Evolutionary conservation across 2,888 invertebrate genomes (phyloP).

Genomic region (Pseudococcus viburni): DNA sequence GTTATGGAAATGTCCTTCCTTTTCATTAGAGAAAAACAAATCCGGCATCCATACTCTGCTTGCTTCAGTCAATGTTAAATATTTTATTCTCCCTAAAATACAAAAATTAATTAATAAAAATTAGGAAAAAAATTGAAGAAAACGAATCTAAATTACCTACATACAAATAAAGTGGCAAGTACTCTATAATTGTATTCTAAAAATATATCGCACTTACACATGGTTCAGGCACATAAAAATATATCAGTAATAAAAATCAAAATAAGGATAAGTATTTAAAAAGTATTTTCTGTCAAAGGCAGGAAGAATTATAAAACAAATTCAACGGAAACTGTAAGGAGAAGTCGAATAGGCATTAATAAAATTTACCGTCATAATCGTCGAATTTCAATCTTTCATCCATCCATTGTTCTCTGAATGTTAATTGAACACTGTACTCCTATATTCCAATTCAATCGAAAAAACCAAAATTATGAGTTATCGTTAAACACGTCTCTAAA

Average conservation of each 20-base stretch:
- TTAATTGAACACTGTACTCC: constrained; percentile 98
- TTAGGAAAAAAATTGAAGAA: neutral
- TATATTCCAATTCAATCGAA: constrained; percentile 73
- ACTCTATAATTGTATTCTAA: too few species aligned
- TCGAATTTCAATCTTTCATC: constrained; percentile 93
- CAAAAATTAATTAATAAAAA: neutral
- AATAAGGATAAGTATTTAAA: too few species aligned
- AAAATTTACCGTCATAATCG: constrained; percentile 82
- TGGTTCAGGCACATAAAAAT: too few species aligned
- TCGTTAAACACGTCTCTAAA: neutral
- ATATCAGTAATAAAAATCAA: too few species aligned
- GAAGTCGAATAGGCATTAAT: neutral
- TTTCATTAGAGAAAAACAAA: constrained; percentile 97
- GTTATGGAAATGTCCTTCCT: constrained; percentile 97
- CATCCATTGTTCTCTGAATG: constrained; percentile 97
- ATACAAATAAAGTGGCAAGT: neutral
- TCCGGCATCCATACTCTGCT: constrained; percentile 99
- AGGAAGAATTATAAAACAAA: neutral
- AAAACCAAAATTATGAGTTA: neutral
- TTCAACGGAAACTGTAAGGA: too few species aligned
- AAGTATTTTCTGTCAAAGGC: neutral
- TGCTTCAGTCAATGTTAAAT: constrained; percentile 93
- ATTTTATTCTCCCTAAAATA: constrained; percentile 84
- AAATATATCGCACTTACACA: too few species aligned
- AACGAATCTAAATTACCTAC: neutral